These are phyloP conservation scores for Myzus persicae DNA, from an alignment of 1,140 invertebrate species.

Conservation along the genomic window DNA sequence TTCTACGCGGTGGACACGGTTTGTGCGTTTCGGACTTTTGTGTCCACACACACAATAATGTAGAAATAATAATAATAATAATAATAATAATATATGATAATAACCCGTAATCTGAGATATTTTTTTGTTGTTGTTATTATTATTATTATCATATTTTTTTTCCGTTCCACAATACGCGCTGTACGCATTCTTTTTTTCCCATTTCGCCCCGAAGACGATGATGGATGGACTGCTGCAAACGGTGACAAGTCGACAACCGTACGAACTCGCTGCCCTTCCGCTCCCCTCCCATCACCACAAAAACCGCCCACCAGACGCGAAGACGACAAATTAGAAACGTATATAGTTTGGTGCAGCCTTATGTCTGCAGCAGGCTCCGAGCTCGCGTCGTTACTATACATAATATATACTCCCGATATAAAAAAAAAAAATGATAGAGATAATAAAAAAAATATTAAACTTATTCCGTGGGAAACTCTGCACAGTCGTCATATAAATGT, in stretches of 20 bases:
- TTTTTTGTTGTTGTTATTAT: slow-evolving; percentile 15
- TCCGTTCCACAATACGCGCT: not conserved
- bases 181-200: not conserved
- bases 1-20: slow-evolving; percentile 12
- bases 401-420: not conserved
- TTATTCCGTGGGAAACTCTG: not conserved
- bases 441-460: not conserved
- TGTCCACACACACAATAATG: not conserved
- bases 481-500: not conserved
- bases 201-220: slow-evolving; percentile 15
- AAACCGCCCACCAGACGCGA: not conserved
- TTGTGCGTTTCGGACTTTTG: slow-evolving; percentile 46
- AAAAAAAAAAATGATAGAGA: not conserved
- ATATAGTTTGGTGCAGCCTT: not conserved
- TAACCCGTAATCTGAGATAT: slow-evolving; percentile 47
- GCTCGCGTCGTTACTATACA: not conserved
- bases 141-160: slow-evolving; percentile 37
- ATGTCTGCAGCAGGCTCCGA: not conserved
- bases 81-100: slow-evolving; percentile 49
- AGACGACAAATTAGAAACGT: not conserved
- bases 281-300: not conserved
- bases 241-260: slow-evolving; percentile 25
- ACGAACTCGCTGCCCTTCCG: not conserved
- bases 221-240: slow-evolving; percentile 37
- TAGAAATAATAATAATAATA: slow-evolving; percentile 50